Evolutionary conservation across 2,797 vertebrate species (phyloP).

Genomic region (Ciconia nigra): DNA sequence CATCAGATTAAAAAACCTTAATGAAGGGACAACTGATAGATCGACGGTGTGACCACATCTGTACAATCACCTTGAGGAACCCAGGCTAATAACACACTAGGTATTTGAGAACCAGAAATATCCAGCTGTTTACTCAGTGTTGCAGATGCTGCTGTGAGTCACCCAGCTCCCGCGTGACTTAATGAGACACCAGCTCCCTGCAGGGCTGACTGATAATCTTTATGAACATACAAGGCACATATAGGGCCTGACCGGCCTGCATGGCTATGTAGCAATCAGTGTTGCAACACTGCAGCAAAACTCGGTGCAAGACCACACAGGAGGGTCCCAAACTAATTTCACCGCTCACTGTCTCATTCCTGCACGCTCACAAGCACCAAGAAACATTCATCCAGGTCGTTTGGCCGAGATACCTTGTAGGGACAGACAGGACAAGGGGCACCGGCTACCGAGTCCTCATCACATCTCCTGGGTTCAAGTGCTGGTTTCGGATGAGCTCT

Average conservation of each 20-base stretch:
- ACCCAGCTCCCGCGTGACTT: not conserved
- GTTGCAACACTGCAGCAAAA: not conserved
- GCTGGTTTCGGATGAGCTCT: not conserved
- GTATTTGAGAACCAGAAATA: not conserved
- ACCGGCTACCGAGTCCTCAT: not conserved
- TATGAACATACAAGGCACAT: not conserved
- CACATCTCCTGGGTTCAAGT: not conserved
- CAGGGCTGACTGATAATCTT: not conserved
- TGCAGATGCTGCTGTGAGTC: conserved; percentile 50
- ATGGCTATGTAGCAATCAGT: not conserved
- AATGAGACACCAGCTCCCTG: not conserved
- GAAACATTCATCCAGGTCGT: not conserved
- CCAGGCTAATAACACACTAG: conserved; percentile 15
- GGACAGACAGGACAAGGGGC: not conserved
- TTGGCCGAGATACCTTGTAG: not conserved
- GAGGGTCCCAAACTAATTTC: not conserved
- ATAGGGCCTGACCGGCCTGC: not conserved
- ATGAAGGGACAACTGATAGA: not conserved
- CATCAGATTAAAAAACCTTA: not conserved
- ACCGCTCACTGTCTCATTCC: not conserved
- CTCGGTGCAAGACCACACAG: not conserved
- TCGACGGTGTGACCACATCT: not conserved
- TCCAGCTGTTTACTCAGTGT: conserved; percentile 5
- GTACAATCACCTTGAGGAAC: not conserved
- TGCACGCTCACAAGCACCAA: not conserved